phyloP scores from a whole-genome alignment of 1,140 invertebrate genomes.

The Drosophila santomea region DNA sequence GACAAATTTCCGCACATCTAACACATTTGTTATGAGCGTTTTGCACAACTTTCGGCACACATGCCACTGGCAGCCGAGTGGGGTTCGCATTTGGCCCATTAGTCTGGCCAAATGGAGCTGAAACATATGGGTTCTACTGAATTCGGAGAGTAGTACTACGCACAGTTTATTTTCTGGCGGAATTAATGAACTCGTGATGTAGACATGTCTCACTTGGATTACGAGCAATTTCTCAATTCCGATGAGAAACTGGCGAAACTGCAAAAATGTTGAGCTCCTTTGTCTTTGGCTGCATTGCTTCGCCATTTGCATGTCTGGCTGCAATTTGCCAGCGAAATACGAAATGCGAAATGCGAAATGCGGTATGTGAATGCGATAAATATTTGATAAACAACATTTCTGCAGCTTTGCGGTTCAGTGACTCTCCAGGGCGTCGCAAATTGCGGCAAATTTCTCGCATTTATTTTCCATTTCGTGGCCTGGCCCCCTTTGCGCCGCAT shows the following conservation, averaged over 20 bases:
- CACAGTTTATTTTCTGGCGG: conserved; percentile 29
- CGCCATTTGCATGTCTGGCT: conserved; percentile 56
- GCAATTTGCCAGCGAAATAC: conserved; percentile 56
- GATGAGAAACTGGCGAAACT: background rate
- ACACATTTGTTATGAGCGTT: conserved; percentile 66
- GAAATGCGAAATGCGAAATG: conserved; percentile 3
- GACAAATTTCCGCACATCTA: conserved; percentile 67
- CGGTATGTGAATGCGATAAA: conserved; percentile 44
- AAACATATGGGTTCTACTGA: conserved; percentile 38
- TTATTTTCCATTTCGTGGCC: conserved; percentile 60
- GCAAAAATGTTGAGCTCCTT: conserved; percentile 8
- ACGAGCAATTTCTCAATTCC: conserved; percentile 38
- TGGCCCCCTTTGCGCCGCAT: conserved; percentile 14
- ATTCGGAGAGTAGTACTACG: conserved; percentile 7
- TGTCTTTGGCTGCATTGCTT: conserved; percentile 37
- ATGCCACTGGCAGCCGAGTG: conserved; percentile 33
- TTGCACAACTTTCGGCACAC: conserved; percentile 50
- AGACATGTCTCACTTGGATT: conserved; percentile 64
- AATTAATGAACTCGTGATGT: conserved; percentile 77
- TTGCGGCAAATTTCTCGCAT: conserved; percentile 62
- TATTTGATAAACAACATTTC: conserved; percentile 64
- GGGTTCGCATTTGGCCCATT: conserved; percentile 44
- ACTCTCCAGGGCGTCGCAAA: conserved; percentile 63
- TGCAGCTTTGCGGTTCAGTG: conserved; percentile 63
- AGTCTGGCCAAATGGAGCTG: conserved; percentile 59